These are phyloP conservation scores for Himalopsyche kuldschensis DNA, from an alignment of 2,888 invertebrate genomes.

Conservation along the genomic window DNA sequence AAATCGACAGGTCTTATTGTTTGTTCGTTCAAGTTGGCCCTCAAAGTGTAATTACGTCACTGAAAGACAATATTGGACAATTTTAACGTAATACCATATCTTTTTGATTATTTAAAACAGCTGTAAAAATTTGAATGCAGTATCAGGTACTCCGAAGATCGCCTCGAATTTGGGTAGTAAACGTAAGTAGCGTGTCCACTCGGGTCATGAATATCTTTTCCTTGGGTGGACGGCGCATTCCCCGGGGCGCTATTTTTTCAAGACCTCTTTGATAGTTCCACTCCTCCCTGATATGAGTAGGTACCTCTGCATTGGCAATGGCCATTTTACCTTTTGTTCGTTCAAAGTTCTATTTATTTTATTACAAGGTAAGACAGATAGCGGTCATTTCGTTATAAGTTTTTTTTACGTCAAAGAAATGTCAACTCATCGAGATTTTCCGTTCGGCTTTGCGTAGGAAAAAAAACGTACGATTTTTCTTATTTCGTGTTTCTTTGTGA, in stretches of 20 bases:
- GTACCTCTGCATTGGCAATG: background rate
- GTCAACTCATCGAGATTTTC: background rate
- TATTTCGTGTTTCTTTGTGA: background rate
- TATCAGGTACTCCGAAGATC: background rate
- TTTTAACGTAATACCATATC: too few species aligned
- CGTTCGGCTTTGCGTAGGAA: background rate
- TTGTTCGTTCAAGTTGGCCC: too few species aligned
- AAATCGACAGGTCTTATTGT: too few species aligned
- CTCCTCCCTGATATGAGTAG: background rate
- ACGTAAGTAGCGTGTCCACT: background rate
- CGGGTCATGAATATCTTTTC: conserved; percentile 4
- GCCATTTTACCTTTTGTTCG: background rate
- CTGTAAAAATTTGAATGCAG: background rate
- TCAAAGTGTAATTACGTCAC: too few species aligned
- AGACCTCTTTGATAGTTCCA: conserved; percentile 10
- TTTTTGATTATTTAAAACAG: background rate
- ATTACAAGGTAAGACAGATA: background rate
- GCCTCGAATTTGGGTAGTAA: background rate
- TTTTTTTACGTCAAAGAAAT: background rate
- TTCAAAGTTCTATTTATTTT: background rate
- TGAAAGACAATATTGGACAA: too few species aligned
- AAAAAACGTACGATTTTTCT: background rate
- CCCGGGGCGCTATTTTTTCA: conserved; percentile 5
- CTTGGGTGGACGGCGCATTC: background rate
- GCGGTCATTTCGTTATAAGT: background rate